These are phyloP conservation scores for Acrossocheilus wenchowensis DNA, from an alignment of 2,797 vertebrate genomes.

Conservation along the genomic window DNA sequence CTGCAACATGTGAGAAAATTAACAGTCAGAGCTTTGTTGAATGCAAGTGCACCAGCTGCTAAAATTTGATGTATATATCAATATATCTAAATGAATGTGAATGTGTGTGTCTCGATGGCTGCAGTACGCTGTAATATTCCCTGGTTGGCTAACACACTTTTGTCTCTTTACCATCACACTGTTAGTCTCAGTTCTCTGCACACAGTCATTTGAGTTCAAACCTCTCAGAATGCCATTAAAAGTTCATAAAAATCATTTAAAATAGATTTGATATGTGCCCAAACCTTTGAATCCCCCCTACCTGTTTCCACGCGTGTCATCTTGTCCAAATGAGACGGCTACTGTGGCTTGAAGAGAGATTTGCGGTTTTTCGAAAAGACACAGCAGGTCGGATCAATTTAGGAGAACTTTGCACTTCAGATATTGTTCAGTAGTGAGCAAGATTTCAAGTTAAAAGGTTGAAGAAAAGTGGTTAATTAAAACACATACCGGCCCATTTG, in stretches of 20 bases:
- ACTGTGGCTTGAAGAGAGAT: constrained; percentile 2
- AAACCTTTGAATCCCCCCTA: neutral
- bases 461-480: neutral
- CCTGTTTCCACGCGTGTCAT: constrained; percentile 17
- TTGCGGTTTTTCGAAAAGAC: neutral
- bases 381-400: neutral
- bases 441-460: constrained; percentile 16
- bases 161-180: constrained; percentile 4
- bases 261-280: constrained; percentile 22
- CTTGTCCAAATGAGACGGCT: constrained; percentile 12
- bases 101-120: neutral
- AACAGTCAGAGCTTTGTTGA: neutral
- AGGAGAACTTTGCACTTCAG: neutral
- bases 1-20: constrained; percentile 24
- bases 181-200: neutral
- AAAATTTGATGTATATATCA: neutral
- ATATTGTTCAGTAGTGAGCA: constrained; percentile 8
- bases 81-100: neutral
- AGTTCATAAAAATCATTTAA: constrained; percentile 40
- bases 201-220: neutral
- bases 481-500: neutral
- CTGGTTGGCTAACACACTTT: neutral
- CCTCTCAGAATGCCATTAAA: constrained; percentile 32
- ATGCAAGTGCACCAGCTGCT: neutral
- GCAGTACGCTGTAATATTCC: neutral